phyloP scores from a whole-genome alignment of 1,140 invertebrate species.

The Drosophila seguyi region DNA sequence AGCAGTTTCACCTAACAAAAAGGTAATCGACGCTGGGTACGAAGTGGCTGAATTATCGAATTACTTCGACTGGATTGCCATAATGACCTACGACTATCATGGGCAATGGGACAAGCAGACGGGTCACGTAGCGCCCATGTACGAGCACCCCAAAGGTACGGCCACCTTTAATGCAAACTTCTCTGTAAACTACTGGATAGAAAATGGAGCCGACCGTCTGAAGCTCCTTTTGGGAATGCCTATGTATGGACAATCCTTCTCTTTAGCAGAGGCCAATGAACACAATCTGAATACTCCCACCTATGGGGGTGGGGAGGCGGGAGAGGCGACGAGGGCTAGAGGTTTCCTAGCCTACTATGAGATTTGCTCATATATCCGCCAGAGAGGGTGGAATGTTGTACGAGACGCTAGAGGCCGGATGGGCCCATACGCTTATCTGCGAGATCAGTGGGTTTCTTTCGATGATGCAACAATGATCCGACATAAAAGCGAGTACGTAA shows the following conservation, averaged over 20 bases:
- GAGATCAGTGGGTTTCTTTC: conserved; percentile 94
- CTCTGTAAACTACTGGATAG: conserved; percentile 93
- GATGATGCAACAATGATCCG: conserved; percentile 91
- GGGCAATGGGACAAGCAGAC: conserved; percentile 94
- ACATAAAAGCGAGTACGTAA: conserved; percentile 91
- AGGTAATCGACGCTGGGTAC: conserved; percentile 92
- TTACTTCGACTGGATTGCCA: conserved; percentile 92
- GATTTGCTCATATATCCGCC: conserved; percentile 90
- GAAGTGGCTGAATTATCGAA: conserved; percentile 89
- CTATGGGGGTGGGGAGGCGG: conserved; percentile 91
- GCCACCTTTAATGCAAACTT: conserved; percentile 94
- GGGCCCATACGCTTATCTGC: conserved; percentile 90
- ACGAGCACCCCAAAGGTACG: conserved; percentile 89
- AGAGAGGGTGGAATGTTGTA: conserved; percentile 89
- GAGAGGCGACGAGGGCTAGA: conserved; percentile 91
- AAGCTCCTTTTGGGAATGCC: conserved; percentile 94
- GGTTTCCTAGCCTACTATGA: conserved; percentile 95
- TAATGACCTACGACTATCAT: conserved; percentile 95
- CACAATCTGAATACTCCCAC: conserved; percentile 90
- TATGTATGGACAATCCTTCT: conserved; percentile 94
- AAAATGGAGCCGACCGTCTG: conserved; percentile 89
- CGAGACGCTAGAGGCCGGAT: conserved; percentile 89
- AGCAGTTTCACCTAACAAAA: conserved; percentile 93
- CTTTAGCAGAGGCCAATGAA: conserved; percentile 88
- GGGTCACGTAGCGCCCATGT: conserved; percentile 93